A percentile compares a stretch with the other conserved stretches of the same genome.
Evolutionary conservation across 2,797 vertebrate species (phyloP).

Genomic region (Acipenser transmontanus): DNA sequence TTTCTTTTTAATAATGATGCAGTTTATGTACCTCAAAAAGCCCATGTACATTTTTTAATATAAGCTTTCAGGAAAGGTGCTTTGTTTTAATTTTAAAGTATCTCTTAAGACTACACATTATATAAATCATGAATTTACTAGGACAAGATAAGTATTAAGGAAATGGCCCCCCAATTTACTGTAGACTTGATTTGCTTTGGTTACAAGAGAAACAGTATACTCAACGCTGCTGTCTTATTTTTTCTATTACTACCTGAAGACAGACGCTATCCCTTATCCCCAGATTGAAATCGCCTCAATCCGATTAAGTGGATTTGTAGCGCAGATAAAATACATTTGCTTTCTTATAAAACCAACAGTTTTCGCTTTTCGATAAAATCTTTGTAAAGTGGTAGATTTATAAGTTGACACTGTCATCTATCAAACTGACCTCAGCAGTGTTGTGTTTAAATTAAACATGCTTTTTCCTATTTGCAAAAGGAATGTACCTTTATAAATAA

Average conservation of each 20-base stretch:
- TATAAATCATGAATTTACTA: conserved; percentile 22
- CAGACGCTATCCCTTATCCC: background rate
- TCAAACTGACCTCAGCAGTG: conserved; percentile 29
- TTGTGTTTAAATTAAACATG: conserved; percentile 39
- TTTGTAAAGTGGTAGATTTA: conserved; percentile 1
- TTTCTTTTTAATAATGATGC: conserved; percentile 19
- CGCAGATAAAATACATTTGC: conserved; percentile 6
- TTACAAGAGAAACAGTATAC: background rate
- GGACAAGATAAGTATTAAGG: conserved; percentile 21
- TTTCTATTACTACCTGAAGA: conserved; percentile 8
- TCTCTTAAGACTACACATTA: conserved; percentile 3
- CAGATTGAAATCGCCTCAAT: conserved; percentile 9
- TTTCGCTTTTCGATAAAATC: conserved; percentile 10
- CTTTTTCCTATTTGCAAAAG: conserved; percentile 6
- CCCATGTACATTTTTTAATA: conserved; percentile 22
- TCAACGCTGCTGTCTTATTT: conserved; percentile 1
- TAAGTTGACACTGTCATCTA: conserved; percentile 4
- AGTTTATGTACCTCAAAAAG: conserved; percentile 23
- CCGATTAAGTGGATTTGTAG: conserved; percentile 4
- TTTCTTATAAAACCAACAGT: conserved; percentile 17
- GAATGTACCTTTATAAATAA: background rate
- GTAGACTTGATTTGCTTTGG: conserved; percentile 11
- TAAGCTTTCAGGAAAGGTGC: conserved; percentile 24
- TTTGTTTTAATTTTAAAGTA: conserved; percentile 20
- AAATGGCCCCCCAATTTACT: background rate